These are phyloP conservation scores for Oryctolagus cuniculus DNA, from an alignment of 2,113 vertebrate genomes.

Conservation along the genomic window mOryCun1.1 NC_091443.1:54717501-54718000, in stretches of 20 bases:
- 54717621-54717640: slow-evolving; percentile 89
- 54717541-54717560: slow-evolving; percentile 88
- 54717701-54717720: slow-evolving; percentile 89
- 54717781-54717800: slow-evolving; percentile 86
- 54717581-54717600: slow-evolving; percentile 88
- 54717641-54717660: slow-evolving; percentile 89
- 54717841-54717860: slow-evolving; percentile 80
- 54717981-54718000: slow-evolving; percentile 79
- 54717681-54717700: slow-evolving; percentile 85
- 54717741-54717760: slow-evolving; percentile 85
- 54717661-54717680: slow-evolving; percentile 86
- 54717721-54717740: slow-evolving; percentile 81
- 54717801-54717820: slow-evolving; percentile 86
- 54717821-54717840: slow-evolving; percentile 84
- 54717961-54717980: slow-evolving; percentile 80
- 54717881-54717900: slow-evolving; percentile 79
- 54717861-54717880: slow-evolving; percentile 84
- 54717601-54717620: slow-evolving; percentile 89
- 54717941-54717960: slow-evolving; percentile 85
- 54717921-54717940: slow-evolving; percentile 83
- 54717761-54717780: slow-evolving; percentile 90
- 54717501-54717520: slow-evolving; percentile 86
- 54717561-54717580: slow-evolving; percentile 85
- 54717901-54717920: slow-evolving; percentile 80
- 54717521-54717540: slow-evolving; percentile 86